Conservation (phyloP, 2,113 vertebrate species). For the Pica pica region DNA sequence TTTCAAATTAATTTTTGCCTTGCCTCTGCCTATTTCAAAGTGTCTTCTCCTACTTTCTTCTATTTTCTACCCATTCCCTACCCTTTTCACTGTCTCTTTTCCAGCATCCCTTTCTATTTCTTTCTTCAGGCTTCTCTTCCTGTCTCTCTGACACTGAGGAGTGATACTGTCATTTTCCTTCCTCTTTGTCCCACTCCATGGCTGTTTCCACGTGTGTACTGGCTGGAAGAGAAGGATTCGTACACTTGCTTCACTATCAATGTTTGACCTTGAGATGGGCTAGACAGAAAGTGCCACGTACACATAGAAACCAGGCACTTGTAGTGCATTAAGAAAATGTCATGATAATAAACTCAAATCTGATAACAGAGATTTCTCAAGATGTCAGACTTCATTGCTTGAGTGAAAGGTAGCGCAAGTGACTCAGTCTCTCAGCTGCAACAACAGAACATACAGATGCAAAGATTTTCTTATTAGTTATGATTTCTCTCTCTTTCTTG, state of each 20-base stretch:
- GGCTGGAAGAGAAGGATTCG: neutral
- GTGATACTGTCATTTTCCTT: neutral
- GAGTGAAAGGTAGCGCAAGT: neutral
- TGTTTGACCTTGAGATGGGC: neutral
- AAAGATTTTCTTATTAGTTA: neutral
- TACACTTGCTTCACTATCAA: neutral
- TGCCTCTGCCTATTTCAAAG: neutral
- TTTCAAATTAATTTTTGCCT: neutral
- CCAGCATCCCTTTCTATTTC: neutral
- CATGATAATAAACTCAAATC: neutral
- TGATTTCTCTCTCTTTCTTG: neutral
- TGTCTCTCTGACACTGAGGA: neutral
- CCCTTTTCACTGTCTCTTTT: neutral
- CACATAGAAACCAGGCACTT: neutral
- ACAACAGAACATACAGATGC: neutral
- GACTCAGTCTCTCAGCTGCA: neutral
- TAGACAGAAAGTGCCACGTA: neutral
- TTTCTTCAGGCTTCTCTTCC: neutral
- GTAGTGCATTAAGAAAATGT: neutral
- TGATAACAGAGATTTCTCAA: neutral
- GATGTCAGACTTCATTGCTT: neutral
- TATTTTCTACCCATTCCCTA: neutral
- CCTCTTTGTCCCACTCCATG: neutral
- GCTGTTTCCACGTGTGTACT: neutral
- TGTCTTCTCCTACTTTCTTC: neutral